Conservation (phyloP, 1,140 invertebrate species). For the Solen grandis region DNA sequence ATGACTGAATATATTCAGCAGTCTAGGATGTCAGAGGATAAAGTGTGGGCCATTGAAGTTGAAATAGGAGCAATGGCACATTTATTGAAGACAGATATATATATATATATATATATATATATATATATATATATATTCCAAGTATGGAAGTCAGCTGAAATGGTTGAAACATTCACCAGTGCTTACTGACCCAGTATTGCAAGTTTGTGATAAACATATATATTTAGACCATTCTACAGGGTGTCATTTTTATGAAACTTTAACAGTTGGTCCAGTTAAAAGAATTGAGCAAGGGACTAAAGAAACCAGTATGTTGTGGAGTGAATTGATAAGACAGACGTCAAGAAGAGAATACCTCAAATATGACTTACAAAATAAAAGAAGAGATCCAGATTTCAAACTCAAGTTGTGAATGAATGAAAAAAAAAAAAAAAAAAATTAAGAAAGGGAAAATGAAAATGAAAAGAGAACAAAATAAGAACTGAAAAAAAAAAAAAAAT, state of each 20-base stretch:
- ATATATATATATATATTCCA: no score
- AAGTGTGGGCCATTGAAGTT: constrained; percentile 30
- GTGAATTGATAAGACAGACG: constrained; percentile 23
- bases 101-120: constrained; percentile 30
- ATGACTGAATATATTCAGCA: constrained; percentile 8
- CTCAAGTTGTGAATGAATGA: no score
- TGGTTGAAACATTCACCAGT: constrained; percentile 31
- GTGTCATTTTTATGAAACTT: constrained; percentile 27
- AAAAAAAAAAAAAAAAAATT: no score
- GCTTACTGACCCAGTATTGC: not conserved
- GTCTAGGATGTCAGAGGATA: constrained; percentile 18
- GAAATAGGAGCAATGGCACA: constrained; percentile 32
- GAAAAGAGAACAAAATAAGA: no score
- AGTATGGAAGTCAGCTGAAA: constrained; percentile 21
- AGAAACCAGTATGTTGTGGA: constrained; percentile 26
- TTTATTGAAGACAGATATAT: no score
- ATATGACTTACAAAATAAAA: no score
- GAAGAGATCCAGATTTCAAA: no score
- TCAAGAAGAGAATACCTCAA: not conserved
- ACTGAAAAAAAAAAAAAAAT: no score
- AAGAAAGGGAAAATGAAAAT: no score
- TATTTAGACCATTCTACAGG: constrained; percentile 35
- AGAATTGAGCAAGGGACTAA: no score
- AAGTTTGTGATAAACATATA: constrained; percentile 1
- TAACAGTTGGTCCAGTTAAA: not conserved